Conservation (phyloP, 37 sponge, comb jelly and placozoan species). For the Axinella damicornis region DNA sequence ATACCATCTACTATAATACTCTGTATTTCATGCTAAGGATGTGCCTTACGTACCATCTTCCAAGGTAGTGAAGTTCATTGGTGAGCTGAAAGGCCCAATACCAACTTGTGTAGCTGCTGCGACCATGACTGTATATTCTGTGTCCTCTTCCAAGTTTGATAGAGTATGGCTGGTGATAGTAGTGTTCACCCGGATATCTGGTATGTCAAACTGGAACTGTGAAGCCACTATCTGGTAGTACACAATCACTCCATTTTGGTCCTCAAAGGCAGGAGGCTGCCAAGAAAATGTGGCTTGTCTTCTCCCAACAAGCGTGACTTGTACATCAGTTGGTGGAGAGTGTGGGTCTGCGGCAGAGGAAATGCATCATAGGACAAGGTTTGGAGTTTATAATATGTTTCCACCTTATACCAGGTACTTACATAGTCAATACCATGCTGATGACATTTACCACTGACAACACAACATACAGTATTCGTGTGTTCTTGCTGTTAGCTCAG, state of each 20-base stretch:
- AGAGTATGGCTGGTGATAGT: neutral
- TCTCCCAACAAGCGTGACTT: neutral
- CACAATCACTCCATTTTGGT: constrained; percentile 44
- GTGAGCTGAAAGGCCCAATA: constrained; percentile 8
- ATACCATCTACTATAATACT: too few relatives aligned
- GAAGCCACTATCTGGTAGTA: neutral
- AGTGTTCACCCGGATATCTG: neutral
- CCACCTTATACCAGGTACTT: too few relatives aligned
- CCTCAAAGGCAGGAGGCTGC: constrained; percentile 24
- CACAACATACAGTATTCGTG: neutral
- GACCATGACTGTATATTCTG: neutral
- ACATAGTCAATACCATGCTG: too few relatives aligned
- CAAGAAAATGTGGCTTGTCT: neutral
- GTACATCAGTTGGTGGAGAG: neutral
- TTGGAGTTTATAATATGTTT: too few relatives aligned
- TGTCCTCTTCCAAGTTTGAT: neutral
- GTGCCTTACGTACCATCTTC: constrained; percentile 9
- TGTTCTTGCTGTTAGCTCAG: neutral
- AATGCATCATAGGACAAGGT: too few relatives aligned
- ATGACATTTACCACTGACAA: too few relatives aligned
- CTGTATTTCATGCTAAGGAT: too few relatives aligned
- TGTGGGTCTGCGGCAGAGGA: too few relatives aligned
- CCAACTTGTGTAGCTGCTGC: constrained; percentile 3
- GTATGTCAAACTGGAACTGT: neutral
- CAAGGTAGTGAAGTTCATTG: neutral